Conservation (phyloP, 2,113 vertebrate genomes). For the Orcinus orca region DNA sequence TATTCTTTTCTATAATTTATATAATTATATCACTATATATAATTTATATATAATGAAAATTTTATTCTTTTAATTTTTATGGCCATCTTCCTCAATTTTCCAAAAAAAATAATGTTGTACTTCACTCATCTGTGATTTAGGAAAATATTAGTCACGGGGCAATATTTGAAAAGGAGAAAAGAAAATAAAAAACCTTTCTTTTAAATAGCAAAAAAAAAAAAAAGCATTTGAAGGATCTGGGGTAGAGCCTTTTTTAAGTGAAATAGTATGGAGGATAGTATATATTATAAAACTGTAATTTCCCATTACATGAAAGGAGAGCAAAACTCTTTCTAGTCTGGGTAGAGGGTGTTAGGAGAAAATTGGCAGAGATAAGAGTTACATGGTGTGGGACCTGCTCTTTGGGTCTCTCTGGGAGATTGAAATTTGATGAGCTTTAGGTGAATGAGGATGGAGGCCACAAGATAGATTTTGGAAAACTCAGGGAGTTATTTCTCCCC, state of each 20-base stretch:
- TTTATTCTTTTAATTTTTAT: neutral
- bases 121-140: neutral
- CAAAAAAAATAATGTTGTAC: neutral
- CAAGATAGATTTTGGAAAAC: neutral
- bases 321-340: neutral
- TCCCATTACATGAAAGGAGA: neutral
- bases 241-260: neutral
- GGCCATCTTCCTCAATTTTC: neutral
- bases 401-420: neutral
- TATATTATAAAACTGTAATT: neutral
- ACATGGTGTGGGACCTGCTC: rapidly evolving
- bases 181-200: neutral
- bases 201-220: neutral
- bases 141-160: neutral
- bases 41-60: neutral
- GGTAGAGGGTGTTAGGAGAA: neutral
- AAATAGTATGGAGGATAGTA: neutral
- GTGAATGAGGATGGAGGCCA: neutral
- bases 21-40: neutral
- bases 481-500: neutral
- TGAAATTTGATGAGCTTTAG: neutral
- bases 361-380: neutral
- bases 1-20: neutral
- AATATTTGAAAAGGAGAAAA: neutral
- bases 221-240: neutral